These are phyloP conservation scores for Halcyon malimbica DNA, from an alignment of 2,113 vertebrate genomes.

Conservation along the genomic window DNA sequence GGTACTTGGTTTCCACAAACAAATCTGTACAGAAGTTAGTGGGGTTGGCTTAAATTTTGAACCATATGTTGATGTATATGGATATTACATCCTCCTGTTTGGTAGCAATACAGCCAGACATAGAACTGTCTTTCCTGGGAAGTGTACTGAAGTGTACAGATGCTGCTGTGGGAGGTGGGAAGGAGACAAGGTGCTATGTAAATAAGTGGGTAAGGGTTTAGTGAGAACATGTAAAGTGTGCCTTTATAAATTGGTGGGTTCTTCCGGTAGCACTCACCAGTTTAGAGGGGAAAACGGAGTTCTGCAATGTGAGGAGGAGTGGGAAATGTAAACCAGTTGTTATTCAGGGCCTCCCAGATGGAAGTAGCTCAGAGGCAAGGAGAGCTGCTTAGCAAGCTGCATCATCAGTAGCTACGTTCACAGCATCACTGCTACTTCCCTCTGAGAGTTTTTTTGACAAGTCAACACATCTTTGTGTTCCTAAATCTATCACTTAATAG, in stretches of 20 bases:
- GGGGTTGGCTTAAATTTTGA: neutral
- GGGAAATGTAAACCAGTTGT: neutral
- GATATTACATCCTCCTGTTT: neutral
- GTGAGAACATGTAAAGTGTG: neutral
- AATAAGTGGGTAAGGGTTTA: neutral
- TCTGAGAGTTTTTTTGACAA: neutral
- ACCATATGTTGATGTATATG: neutral
- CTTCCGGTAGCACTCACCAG: neutral
- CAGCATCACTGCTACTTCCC: accelerated
- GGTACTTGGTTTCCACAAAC: neutral
- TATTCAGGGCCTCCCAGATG: neutral
- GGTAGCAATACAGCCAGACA: neutral
- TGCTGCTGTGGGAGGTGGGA: conserved; percentile 35
- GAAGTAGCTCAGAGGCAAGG: neutral
- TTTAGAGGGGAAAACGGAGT: neutral
- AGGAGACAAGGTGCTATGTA: neutral
- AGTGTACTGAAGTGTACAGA: neutral
- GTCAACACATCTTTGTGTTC: neutral
- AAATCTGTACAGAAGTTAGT: neutral
- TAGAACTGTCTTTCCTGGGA: neutral
- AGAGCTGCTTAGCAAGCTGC: neutral
- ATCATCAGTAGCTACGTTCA: accelerated
- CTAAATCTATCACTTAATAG: neutral
- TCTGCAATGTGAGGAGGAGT: neutral
- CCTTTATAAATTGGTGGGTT: neutral